These are phyloP conservation scores for Axea sp. DNA, from an alignment of 2,888 invertebrate genomes.

Conservation along the genomic window DNA sequence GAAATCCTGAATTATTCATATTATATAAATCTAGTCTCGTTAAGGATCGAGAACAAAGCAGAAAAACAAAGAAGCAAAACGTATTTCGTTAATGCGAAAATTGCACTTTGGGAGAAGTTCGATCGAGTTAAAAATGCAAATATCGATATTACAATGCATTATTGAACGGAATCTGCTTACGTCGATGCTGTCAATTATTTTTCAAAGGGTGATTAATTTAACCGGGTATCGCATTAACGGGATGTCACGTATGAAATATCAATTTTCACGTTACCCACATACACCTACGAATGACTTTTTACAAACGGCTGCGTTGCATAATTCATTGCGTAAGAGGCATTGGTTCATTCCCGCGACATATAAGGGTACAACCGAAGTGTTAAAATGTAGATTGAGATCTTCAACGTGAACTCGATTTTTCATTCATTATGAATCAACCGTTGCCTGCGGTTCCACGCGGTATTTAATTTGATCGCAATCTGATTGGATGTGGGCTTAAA, in stretches of 20 bases:
- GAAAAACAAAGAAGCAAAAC: too few relatives aligned
- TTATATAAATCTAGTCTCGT: conserved; percentile 12
- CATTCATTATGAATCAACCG: conserved; percentile 50
- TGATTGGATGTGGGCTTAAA: conserved; percentile 36
- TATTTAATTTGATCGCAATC: conserved; percentile 49
- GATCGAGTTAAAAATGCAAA: too few relatives aligned
- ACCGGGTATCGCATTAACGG: conserved; percentile 16
- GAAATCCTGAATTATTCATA: conserved; percentile 20
- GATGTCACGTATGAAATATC: conserved; percentile 45
- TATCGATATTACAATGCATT: too few relatives aligned
- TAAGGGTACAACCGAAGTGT: conserved; percentile 37
- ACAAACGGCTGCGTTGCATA: conserved; percentile 28
- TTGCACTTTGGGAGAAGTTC: not conserved
- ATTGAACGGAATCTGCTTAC: too few relatives aligned
- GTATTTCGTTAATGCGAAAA: not conserved
- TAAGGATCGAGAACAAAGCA: too few relatives aligned
- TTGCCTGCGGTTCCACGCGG: conserved; percentile 5
- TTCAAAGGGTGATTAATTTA: too few relatives aligned
- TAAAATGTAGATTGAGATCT: conserved; percentile 54
- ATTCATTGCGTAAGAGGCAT: conserved; percentile 43
- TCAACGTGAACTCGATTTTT: conserved; percentile 40
- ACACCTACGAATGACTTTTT: conserved; percentile 44
- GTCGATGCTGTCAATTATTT: too few relatives aligned
- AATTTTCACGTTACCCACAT: conserved; percentile 39
- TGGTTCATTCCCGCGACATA: conserved; percentile 35